Base-by-base conservation (phyloP, 2,113 vertebrate species). In the Procapra przewalskii region DNA sequence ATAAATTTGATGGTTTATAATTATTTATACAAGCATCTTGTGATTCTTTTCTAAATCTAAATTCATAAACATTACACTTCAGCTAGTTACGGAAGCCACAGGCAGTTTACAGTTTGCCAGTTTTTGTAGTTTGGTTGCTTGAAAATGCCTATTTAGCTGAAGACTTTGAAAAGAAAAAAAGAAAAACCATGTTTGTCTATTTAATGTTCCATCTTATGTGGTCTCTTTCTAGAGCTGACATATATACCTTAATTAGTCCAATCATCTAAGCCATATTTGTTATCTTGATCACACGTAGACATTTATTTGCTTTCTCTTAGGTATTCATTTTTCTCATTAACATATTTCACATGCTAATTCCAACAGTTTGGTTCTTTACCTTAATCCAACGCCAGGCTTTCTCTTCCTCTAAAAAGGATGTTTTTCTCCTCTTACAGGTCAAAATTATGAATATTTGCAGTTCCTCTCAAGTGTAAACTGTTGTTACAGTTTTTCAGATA, bases 41-140 rank as follows among this genome's bases (percentile, higher is more conserved):
- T 57, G 31, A 75, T 82, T 92, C 3, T 93, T 95, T 80, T 88
- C 60, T 29, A 91, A 97, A 96, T 91, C 7, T 89, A 31, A 96
- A 82, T 88, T 95, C 4, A n/a, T 94, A 64, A 86, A 87, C 16
- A 75, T 79, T 54, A n/a, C 6, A 57, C 12, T 94, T 2, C 45
- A 83, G 25, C 89, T 93, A 92, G 90, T 92, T 93, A 45, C 50
- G 27, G 48, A 97, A 88, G 43, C 2, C 48, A 77, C 12, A 88
- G 36, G 50, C 7, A n/a, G 2, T 77, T 29, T 40, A 27, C 33
- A 77, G 25, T 79, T 43, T 62, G 33, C 21, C 36, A 88, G 92
- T 67, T 40, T 87, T 85, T 77, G 27, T 21, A 79, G 9, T 88
- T 87, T 81, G 21, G 23, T 59, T 90, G 31, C 45, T 96, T 94